phyloP scores from a whole-genome alignment of 2,797 vertebrate genomes.

The Molothrus ater region DNA sequence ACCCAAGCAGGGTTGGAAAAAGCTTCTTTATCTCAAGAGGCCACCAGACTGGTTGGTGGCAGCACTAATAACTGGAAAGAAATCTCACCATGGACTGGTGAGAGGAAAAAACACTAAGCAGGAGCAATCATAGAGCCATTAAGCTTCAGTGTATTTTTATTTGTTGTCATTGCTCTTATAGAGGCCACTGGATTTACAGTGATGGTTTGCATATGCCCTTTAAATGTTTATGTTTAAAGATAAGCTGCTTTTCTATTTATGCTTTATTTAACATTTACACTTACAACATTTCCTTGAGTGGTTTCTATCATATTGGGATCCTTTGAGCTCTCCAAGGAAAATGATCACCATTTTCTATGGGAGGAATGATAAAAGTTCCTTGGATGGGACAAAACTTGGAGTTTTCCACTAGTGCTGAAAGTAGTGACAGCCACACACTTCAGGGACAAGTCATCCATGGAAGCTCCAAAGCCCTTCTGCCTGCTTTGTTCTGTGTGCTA shows the following conservation, averaged over 20 bases:
- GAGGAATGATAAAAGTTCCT: not conserved
- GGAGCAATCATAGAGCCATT: not conserved
- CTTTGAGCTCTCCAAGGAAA: constrained; percentile 1
- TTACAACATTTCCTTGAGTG: constrained; percentile 23
- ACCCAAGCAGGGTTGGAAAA: not conserved
- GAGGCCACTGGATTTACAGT: not conserved
- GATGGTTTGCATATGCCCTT: constrained; percentile 40
- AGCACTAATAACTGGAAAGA: not conserved
- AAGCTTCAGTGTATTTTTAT: not conserved
- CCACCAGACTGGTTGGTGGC: not conserved
- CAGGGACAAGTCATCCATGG: not conserved
- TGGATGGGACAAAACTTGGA: not conserved
- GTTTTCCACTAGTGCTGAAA: not conserved
- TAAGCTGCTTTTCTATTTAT: constrained; percentile 50
- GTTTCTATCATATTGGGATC: constrained; percentile 30
- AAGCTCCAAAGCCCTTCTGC: not conserved
- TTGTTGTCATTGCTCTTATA: not conserved
- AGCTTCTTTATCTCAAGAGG: constrained; percentile 15
- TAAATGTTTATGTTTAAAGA: constrained; percentile 55
- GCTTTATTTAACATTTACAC: constrained; percentile 26
- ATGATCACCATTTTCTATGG: not conserved
- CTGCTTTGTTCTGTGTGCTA: not conserved
- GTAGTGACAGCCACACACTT: not conserved
- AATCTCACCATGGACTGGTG: not conserved
- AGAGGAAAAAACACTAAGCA: not conserved